Base-by-base conservation (phyloP, 1,140 invertebrate genomes). In the Panagrolaimus sp. region DNA sequence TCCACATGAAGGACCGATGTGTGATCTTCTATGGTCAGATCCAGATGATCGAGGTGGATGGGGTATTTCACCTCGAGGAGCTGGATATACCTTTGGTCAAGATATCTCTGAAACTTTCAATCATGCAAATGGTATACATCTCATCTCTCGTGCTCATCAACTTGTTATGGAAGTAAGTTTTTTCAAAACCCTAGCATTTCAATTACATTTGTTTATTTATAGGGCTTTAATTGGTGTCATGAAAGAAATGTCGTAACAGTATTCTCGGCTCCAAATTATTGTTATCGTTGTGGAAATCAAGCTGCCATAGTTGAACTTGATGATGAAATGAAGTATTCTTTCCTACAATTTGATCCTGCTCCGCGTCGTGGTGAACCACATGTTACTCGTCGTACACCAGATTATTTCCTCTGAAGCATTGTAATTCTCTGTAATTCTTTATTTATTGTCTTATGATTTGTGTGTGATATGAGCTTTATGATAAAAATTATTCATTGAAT, bases 251-350 rank as follows among this genome's bases (percentile, higher is more conserved):
- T 99, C 76, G 95, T 98, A 76, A 99, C 96, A 79, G 97, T 98
- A 84, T 99, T 98, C 87, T 96, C 94, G 83, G 96, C 96, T 74
- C 96, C 96, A 70, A 99, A 99, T 87, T 99, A 99, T 86, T 99
- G 96, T 87, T 99, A 99, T 87, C 90, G 96, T 81, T 99, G 96
- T 88, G 96, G 96, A 82, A 99, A 99, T 87, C 96, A 98, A 88
- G 96, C 96, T 79, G 96, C 96, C 80, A 98, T 99, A 81, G 98
- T 99, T 93, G 96, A 98, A 90, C 88, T 99, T 87, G 96, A 99
- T 88, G 96, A 99, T 89, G 91, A 93, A 84, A 89, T 99, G 83
- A 98, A 98, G 89, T 98, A 98, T 89, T 98, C 95, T 88, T 99
- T 98, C 90, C 90, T 99, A 85, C 95, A 99, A 88, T 98, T 98